phyloP scores from a whole-genome alignment of 2,888 invertebrate genomes.

The Busseola fusca region DNA sequence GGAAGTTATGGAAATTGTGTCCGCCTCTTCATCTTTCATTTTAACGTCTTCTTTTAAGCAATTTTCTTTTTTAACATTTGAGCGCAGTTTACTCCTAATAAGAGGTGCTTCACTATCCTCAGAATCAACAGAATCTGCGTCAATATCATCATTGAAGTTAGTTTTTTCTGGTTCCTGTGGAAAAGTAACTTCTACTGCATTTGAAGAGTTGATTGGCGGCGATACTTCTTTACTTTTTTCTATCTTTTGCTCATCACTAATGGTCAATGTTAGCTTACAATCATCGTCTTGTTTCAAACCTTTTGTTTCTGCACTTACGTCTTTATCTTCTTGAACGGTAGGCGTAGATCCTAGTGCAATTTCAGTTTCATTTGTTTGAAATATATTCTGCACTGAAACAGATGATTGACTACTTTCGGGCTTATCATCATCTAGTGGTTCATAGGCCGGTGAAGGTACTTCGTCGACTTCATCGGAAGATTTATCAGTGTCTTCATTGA shows the following conservation, averaged over 20 bases:
- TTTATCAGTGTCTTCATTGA: conserved; percentile 4
- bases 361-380: conserved; percentile 29
- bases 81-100: conserved; percentile 59
- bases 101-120: conserved; percentile 64
- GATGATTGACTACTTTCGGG: conserved; percentile 12
- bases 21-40: conserved; percentile 64
- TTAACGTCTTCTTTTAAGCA: conserved; percentile 44
- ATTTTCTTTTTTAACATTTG: conserved; percentile 53
- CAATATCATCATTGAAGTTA: conserved; percentile 47
- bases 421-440: conserved; percentile 21
- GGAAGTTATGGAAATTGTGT: conserved; percentile 65
- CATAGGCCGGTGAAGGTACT: conserved; percentile 34
- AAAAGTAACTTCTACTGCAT: conserved; percentile 24
- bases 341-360: conserved; percentile 13
- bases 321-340: not conserved
- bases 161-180: conserved; percentile 17
- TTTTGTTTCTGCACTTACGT: not conserved
- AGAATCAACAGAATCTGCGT: conserved; percentile 62
- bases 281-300: not conserved
- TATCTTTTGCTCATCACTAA: not conserved
- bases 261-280: not conserved
- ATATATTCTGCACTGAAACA: not conserved
- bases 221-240: conserved; percentile 3
- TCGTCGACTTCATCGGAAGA: conserved; percentile 30
- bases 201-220: conserved; percentile 23